Evolutionary conservation across 2,113 vertebrate species (phyloP).

Genomic region (Eidolon helvum): DNA sequence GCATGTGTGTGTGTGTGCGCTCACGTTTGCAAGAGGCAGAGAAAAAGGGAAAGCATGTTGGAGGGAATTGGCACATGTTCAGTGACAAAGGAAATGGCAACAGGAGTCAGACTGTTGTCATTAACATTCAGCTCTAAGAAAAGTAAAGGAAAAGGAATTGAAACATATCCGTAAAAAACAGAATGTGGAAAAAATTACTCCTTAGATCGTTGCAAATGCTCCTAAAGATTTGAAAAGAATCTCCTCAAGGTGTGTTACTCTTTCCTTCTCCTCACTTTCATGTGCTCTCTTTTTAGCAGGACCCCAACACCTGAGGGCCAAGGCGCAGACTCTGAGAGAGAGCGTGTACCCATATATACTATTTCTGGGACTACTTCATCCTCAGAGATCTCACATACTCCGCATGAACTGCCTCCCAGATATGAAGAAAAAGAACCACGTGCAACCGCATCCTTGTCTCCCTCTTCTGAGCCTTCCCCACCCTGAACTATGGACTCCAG

Average conservation of each 20-base stretch:
- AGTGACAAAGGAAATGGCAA: neutral
- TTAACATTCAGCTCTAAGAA: neutral
- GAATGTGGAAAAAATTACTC: neutral
- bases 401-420: conserved; percentile 79
- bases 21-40: no score
- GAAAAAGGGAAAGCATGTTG: no score
- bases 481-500: conserved; percentile 47
- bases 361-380: conserved; percentile 77
- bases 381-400: conserved; percentile 57
- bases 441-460: neutral
- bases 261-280: neutral
- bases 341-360: conserved; percentile 72
- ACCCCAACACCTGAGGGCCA: conserved; percentile 62
- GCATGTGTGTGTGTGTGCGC: rapidly evolving
- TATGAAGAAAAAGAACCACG: conserved; percentile 80
- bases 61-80: no score
- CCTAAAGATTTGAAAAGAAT: neutral
- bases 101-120: neutral
- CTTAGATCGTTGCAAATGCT: neutral
- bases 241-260: neutral
- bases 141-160: neutral
- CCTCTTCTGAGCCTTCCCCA: conserved; percentile 49
- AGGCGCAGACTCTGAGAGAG: conserved; percentile 51
- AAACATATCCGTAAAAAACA: neutral
- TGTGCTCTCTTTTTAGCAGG: conserved; percentile 66